phyloP scores from a whole-genome alignment of 2,888 invertebrate genomes.

The Psylliodes chrysocephalus region DNA sequence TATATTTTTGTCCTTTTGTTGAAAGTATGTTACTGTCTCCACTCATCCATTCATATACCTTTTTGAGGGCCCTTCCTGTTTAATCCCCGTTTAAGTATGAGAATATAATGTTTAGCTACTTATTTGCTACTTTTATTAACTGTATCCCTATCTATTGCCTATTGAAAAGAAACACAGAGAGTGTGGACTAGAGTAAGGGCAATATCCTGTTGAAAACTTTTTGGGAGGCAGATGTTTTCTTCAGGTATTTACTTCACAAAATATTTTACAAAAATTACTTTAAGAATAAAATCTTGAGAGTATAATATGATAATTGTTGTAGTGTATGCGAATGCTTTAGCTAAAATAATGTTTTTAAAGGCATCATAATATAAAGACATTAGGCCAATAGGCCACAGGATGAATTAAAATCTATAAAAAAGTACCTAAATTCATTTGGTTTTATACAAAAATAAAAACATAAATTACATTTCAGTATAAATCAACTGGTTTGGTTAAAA shows the following conservation, averaged over 20 bases:
- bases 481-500: no score
- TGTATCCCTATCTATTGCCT: constrained; percentile 41
- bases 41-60: constrained; percentile 43
- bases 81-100: constrained; percentile 53
- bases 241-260: constrained; percentile 27
- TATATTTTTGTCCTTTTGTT: constrained; percentile 47
- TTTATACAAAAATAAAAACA: no score
- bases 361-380: no score
- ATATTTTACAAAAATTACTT: no score
- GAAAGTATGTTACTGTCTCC: constrained; percentile 47
- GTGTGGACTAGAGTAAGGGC: constrained; percentile 30
- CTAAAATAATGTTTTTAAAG: no score
- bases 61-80: constrained; percentile 44
- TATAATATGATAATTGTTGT: no score
- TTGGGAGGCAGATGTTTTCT: constrained; percentile 31
- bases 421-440: no score
- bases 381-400: no score
- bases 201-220: constrained; percentile 34
- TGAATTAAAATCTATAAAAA: no score
- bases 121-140: constrained; percentile 48
- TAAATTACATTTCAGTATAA: no score
- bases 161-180: constrained; percentile 40
- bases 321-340: no score
- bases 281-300: no score
- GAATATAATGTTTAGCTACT: constrained; percentile 52